These are phyloP conservation scores for Thelaira solivaga DNA, from an alignment of 2,888 invertebrate species.

Conservation along the genomic window DNA sequence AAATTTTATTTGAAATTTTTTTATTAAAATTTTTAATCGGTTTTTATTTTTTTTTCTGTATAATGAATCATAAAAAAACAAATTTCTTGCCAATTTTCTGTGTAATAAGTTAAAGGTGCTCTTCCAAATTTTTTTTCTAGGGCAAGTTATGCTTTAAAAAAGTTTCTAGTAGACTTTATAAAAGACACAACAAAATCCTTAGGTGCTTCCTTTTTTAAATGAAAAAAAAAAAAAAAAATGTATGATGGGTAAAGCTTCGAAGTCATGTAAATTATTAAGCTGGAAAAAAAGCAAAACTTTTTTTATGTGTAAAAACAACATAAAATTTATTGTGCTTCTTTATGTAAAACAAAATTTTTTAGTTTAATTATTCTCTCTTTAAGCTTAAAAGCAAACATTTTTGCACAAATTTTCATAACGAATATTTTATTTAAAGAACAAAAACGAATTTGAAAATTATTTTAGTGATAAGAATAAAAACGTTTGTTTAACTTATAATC, in stretches of 20 bases:
- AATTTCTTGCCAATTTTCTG: conserved; percentile 56
- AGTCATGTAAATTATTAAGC: conserved; percentile 47
- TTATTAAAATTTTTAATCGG: too few species aligned
- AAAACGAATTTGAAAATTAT: conserved; percentile 9
- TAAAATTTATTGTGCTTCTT: neutral
- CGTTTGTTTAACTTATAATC: conserved; percentile 18
- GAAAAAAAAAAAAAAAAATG: too few species aligned
- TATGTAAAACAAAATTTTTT: conserved; percentile 50
- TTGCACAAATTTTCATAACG: neutral
- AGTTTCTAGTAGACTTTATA: conserved; percentile 31
- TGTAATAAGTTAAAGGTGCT: conserved; percentile 56
- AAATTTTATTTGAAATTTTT: too few species aligned
- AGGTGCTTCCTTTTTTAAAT: conserved; percentile 70
- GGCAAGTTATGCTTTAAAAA: neutral
- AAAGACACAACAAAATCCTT: conserved; percentile 63
- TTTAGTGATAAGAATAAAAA: conserved; percentile 21
- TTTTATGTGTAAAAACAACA: neutral
- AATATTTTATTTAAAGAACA: neutral
- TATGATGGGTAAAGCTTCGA: conserved; percentile 37
- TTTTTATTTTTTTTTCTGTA: too few species aligned
- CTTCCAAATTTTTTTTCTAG: conserved; percentile 41
- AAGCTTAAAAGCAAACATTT: neutral
- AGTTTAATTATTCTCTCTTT: conserved; percentile 50
- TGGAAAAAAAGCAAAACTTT: conserved; percentile 5
- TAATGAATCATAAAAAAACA: conserved; percentile 12